Evolutionary conservation across 2,113 vertebrate genomes (phyloP).

Genomic region (Kobus ellipsiprymnus): DNA sequence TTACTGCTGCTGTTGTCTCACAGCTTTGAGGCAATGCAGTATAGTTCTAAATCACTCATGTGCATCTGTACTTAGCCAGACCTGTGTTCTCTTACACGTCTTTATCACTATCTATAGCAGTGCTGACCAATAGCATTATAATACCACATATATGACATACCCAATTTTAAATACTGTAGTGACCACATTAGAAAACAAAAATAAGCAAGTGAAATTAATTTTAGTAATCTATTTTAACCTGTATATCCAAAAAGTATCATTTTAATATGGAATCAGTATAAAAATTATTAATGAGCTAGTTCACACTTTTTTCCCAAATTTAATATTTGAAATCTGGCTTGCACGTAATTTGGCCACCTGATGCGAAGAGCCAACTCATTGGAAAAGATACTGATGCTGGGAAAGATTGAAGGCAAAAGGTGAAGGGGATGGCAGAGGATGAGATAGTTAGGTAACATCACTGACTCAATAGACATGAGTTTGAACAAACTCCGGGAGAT

Average conservation of each 20-base stretch:
- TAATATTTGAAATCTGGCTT: neutral
- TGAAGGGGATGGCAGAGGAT: neutral
- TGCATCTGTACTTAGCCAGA: neutral
- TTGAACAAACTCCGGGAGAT: neutral
- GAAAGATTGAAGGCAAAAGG: neutral
- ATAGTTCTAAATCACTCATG: neutral
- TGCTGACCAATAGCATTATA: neutral
- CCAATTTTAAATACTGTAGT: neutral
- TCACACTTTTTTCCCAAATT: neutral
- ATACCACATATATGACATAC: neutral
- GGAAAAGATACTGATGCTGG: neutral
- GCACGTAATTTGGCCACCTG: neutral
- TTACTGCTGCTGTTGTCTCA: neutral
- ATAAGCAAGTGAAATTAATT: neutral
- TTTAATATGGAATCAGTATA: neutral
- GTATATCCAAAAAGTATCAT: neutral
- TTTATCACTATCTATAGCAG: neutral
- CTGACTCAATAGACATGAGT: neutral
- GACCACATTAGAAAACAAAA: neutral
- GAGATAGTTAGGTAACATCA: neutral
- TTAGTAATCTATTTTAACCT: neutral
- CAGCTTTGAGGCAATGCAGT: fast-evolving
- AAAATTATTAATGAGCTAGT: neutral
- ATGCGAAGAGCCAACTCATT: neutral
- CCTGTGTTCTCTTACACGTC: neutral